phyloP scores from a whole-genome alignment of 2,888 invertebrate genomes.

The Microdon myrmicae region DNA sequence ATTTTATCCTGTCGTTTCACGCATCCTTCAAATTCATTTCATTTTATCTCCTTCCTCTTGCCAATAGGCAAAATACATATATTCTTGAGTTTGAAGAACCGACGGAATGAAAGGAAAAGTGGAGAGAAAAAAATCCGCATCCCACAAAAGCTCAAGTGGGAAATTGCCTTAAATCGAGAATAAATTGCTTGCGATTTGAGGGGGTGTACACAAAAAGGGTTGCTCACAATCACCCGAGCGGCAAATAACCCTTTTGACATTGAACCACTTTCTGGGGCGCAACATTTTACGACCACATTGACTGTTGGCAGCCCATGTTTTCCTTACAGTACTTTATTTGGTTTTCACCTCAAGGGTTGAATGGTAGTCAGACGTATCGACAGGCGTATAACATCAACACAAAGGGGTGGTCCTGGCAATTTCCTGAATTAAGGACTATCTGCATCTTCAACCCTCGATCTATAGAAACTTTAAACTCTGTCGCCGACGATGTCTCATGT shows the following conservation, averaged over 20 bases:
- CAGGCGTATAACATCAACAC: constrained; percentile 6
- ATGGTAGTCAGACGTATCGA: constrained; percentile 1
- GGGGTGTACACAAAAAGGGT: constrained; percentile 28
- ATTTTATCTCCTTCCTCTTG: constrained; percentile 35
- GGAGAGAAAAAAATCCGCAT: constrained; percentile 13
- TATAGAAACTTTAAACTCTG: constrained; percentile 15
- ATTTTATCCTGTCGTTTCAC: constrained; percentile 46
- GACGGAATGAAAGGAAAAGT: constrained; percentile 3
- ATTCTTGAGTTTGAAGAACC: constrained; percentile 18
- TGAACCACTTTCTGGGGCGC: constrained; percentile 39
- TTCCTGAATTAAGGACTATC: constrained; percentile 42
- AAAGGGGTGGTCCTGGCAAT: constrained; percentile 41
- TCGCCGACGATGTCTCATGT: constrained; percentile 3
- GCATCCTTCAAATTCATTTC: constrained; percentile 14
- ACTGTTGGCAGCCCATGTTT: neutral
- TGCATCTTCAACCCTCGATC: constrained; percentile 30
- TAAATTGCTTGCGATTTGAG: constrained; percentile 37
- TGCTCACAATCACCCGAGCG: constrained; percentile 1
- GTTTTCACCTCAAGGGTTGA: constrained; percentile 24
- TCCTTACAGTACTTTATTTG: constrained; percentile 21
- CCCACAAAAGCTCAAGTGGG: constrained; percentile 41
- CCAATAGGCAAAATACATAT: constrained; percentile 6
- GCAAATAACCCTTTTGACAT: constrained; percentile 44
- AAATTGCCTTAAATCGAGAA: constrained; percentile 49
- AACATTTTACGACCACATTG: neutral